Percentiles rank a stretch among this genome's conserved stretches.
phyloP scores from a whole-genome alignment of 2,113 vertebrate species.

The Tringa solitaria region DNA sequence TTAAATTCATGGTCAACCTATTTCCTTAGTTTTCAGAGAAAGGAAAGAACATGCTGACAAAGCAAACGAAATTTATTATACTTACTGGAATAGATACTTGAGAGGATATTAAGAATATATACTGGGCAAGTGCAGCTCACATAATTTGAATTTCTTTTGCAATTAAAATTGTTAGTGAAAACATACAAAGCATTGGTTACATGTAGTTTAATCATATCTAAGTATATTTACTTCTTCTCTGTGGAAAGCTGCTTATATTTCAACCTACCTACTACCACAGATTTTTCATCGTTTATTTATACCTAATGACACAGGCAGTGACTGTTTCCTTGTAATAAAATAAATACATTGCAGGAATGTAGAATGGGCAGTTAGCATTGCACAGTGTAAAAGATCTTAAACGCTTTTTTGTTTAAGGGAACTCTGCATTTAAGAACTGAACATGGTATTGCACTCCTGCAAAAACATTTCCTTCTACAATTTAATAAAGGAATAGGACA shows the following conservation, averaged over 20 bases:
- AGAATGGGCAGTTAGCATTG: not conserved
- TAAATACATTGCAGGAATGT: not conserved
- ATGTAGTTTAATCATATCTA: not conserved
- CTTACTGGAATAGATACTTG: not conserved
- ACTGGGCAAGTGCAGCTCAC: not conserved
- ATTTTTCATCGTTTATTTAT: not conserved
- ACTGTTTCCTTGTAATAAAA: not conserved
- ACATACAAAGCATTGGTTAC: not conserved
- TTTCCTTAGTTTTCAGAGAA: not conserved
- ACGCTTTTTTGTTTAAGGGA: not conserved
- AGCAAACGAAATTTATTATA: not conserved
- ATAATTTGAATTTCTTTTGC: not conserved
- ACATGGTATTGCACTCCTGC: not conserved
- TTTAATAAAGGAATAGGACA: not conserved
- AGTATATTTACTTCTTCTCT: not conserved
- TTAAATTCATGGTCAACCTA: not conserved
- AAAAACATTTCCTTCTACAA: not conserved
- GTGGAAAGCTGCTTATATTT: not conserved
- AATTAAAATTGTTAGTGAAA: not conserved
- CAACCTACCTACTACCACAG: not conserved
- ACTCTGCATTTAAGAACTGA: not conserved
- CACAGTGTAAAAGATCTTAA: not conserved
- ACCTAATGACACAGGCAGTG: not conserved
- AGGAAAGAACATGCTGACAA: not conserved
- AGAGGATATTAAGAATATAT: not conserved